Evolutionary conservation across 1,140 invertebrate species (phyloP).

Genomic region (Zaprionus davidi): DNA sequence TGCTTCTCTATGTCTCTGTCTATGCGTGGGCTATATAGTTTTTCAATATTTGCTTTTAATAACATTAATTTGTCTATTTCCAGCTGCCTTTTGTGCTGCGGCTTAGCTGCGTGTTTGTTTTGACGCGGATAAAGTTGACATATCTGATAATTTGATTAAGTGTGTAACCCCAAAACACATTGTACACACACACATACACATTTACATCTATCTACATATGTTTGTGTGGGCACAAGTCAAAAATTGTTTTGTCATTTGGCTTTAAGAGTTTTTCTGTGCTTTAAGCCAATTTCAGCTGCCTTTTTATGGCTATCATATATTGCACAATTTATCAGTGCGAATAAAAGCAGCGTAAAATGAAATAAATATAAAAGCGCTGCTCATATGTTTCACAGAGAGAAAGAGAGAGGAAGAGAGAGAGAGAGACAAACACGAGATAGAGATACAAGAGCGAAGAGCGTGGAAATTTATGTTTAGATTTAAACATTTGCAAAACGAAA

Average conservation of each 20-base stretch:
- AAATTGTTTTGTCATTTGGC: constrained; percentile 65
- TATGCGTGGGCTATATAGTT: constrained; percentile 30
- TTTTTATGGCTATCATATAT: constrained; percentile 74
- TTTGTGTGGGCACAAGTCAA: constrained; percentile 44
- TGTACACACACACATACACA: not conserved
- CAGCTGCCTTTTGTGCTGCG: constrained; percentile 51
- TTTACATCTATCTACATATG: constrained; percentile 15
- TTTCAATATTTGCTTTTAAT: constrained; percentile 75
- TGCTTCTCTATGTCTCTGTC: constrained; percentile 21
- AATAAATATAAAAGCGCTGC: constrained; percentile 76
- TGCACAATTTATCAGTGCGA: constrained; percentile 79
- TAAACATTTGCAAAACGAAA: constrained; percentile 83
- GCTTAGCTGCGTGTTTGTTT: constrained; percentile 69
- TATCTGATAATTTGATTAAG: constrained; percentile 81
- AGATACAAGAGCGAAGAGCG: constrained; percentile 42
- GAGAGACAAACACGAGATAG: constrained; percentile 31
- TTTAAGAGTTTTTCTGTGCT: constrained; percentile 55
- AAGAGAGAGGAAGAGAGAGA: constrained; percentile 1
- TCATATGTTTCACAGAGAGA: constrained; percentile 68
- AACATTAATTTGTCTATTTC: constrained; percentile 75
- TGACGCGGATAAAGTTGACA: constrained; percentile 69
- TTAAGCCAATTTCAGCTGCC: constrained; percentile 65
- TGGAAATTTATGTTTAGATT: constrained; percentile 80
- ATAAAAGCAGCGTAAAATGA: constrained; percentile 69
- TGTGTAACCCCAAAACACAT: constrained; percentile 19